These are phyloP conservation scores for Probaryconus sp. DNA, from an alignment of 1,140 invertebrate genomes.

Conservation along the genomic window DNA sequence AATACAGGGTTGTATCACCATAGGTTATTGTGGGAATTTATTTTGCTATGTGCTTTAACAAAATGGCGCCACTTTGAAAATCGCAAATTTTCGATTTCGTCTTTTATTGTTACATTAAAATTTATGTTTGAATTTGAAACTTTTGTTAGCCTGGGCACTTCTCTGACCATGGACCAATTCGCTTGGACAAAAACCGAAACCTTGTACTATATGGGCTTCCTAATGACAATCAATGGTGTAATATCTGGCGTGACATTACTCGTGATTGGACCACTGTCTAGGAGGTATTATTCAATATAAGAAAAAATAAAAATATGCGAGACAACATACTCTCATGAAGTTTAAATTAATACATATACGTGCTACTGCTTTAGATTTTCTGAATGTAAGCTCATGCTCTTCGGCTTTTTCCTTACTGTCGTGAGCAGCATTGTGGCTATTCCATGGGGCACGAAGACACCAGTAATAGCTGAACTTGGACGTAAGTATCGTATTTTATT, in stretches of 20 bases:
- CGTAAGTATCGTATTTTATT: too few relatives aligned
- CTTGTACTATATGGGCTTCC: slow-evolving; percentile 88
- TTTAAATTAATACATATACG: slow-evolving; percentile 37
- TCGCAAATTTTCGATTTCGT: too few relatives aligned
- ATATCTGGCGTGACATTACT: slow-evolving; percentile 86
- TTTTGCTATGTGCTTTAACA: too few relatives aligned
- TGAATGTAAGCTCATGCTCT: slow-evolving; percentile 86
- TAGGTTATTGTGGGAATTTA: too few relatives aligned
- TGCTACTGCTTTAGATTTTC: slow-evolving; percentile 79
- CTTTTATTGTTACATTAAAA: slow-evolving; percentile 35
- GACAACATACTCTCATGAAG: slow-evolving; percentile 25
- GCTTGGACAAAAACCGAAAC: slow-evolving; percentile 89
- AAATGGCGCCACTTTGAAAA: too few relatives aligned
- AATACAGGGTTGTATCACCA: too few relatives aligned
- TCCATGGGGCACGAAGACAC: slow-evolving; percentile 85
- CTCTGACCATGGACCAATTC: slow-evolving; percentile 93
- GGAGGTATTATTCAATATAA: slow-evolving; percentile 73
- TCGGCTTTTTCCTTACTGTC: slow-evolving; percentile 89
- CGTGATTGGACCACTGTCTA: slow-evolving; percentile 85
- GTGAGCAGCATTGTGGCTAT: slow-evolving; percentile 85
- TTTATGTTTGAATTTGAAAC: slow-evolving; percentile 54
- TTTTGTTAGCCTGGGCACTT: slow-evolving; percentile 84
- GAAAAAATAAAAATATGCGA: slow-evolving; percentile 45
- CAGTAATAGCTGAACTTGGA: slow-evolving; percentile 78
- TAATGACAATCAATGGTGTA: slow-evolving; percentile 88